Conservation (phyloP, 2,888 invertebrate genomes). For the Hypselothyrea guttata region DNA sequence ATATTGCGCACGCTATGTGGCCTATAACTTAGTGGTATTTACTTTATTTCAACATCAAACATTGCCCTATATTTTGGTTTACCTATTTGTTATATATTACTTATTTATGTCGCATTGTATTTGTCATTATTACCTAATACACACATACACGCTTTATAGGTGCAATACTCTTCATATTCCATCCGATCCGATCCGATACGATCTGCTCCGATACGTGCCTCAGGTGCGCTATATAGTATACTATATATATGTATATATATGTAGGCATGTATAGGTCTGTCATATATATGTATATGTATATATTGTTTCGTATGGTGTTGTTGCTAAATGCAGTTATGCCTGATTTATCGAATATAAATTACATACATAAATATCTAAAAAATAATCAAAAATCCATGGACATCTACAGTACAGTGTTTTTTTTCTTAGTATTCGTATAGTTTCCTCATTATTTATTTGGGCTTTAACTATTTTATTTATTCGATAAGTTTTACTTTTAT, state of each 20-base stretch:
- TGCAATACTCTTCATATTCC: conserved; percentile 11
- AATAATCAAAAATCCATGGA: conserved; percentile 61
- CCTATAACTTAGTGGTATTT: conserved; percentile 67
- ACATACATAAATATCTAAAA: conserved; percentile 71
- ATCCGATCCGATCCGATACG: not conserved
- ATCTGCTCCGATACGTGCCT: conserved; percentile 7
- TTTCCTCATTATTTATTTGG: conserved; percentile 22
- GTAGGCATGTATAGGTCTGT: not conserved
- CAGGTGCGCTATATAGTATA: conserved; percentile 39
- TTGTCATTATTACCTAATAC: conserved; percentile 50
- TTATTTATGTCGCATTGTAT: conserved; percentile 50
- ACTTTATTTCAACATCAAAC: conserved; percentile 68
- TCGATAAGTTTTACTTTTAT: conserved; percentile 16
- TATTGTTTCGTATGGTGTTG: conserved; percentile 34
- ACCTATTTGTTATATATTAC: conserved; percentile 45
- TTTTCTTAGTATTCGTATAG: conserved; percentile 36
- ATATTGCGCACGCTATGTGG: conserved; percentile 56
- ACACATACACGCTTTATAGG: conserved; percentile 25
- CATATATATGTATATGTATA: conserved; percentile 14
- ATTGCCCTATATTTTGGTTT: conserved; percentile 68
- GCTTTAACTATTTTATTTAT: conserved; percentile 51
- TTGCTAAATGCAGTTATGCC: conserved; percentile 67
- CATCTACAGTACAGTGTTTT: conserved; percentile 41
- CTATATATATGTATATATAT: conserved; percentile 11
- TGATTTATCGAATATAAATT: conserved; percentile 67